phyloP scores from a whole-genome alignment of 53 echinoderm and acorn worm species.

The Paelopatides confundens region DNA sequence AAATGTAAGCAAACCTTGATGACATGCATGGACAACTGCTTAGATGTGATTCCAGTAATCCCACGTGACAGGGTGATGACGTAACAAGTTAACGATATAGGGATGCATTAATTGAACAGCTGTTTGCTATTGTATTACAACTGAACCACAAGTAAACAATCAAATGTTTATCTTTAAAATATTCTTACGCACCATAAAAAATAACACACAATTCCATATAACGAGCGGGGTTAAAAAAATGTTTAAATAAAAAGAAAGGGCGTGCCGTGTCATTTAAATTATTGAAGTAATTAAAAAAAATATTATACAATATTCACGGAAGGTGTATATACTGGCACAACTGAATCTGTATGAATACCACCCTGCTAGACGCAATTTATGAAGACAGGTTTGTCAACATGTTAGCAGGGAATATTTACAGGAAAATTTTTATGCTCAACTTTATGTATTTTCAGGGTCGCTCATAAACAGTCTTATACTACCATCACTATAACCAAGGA shows the following conservation, averaged over 20 bases:
- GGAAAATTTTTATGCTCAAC: conserved; percentile 16
- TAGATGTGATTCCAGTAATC: not conserved
- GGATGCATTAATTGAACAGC: not conserved
- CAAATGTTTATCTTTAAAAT: conserved; percentile 23
- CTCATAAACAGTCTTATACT: conserved; percentile 17
- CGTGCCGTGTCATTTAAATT: too few relatives aligned
- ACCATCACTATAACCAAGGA: too few relatives aligned
- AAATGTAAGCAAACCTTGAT: not conserved
- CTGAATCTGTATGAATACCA: conserved; percentile 3
- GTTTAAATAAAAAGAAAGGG: too few relatives aligned
- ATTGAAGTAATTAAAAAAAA: too few relatives aligned
- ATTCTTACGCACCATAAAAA: conserved; percentile 15
- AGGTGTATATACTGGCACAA: too few relatives aligned
- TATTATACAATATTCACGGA: too few relatives aligned
- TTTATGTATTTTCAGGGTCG: conserved; percentile 35
- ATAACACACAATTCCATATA: not conserved
- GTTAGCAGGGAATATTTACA: conserved; percentile 29
- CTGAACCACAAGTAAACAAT: not conserved
- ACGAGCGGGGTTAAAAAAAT: too few relatives aligned
- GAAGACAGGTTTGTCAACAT: conserved; percentile 47
- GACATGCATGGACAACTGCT: not conserved
- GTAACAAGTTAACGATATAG: not conserved
- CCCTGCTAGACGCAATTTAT: conserved; percentile 21
- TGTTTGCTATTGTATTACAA: not conserved
- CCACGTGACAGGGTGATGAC: conserved; percentile 19